phyloP scores from a whole-genome alignment of 2,797 vertebrate species.

The Karalla daura region DNA sequence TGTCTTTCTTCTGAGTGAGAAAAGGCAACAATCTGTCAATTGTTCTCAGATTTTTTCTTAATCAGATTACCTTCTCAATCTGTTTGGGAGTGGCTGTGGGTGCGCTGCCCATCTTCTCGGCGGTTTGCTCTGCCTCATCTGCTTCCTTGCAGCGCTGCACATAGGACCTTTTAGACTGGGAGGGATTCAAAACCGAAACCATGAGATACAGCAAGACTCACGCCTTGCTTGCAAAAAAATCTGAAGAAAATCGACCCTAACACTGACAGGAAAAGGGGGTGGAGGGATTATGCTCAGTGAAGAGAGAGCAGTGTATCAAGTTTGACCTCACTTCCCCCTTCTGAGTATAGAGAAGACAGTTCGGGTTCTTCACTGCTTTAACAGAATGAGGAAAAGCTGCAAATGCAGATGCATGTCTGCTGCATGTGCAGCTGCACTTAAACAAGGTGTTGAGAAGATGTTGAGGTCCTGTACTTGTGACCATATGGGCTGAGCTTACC shows the following conservation, averaged over 20 bases:
- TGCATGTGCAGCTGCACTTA: background rate
- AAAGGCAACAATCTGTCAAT: too few species aligned
- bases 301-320: conserved; percentile 1
- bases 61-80: conserved; percentile 88
- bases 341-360: background rate
- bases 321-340: conserved; percentile 47
- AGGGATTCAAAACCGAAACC: conserved; percentile 40
- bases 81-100: conserved; percentile 88
- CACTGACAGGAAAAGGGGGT: conserved; percentile 25
- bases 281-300: background rate
- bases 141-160: conserved; percentile 93
- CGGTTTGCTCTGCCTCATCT: conserved; percentile 88
- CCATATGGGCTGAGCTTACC: conserved; percentile 76
- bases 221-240: background rate
- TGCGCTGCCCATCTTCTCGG: conserved; percentile 78
- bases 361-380: background rate
- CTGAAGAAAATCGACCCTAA: too few species aligned
- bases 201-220: conserved; percentile 5
- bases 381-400: background rate
- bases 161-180: conserved; percentile 90
- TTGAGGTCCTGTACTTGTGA: too few species aligned
- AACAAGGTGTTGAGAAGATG: too few species aligned
- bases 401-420: too few species aligned
- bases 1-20: too few species aligned
- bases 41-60: too few species aligned